Conservation (phyloP, 2,888 invertebrate genomes). For the Eristalis intricaria region DNA sequence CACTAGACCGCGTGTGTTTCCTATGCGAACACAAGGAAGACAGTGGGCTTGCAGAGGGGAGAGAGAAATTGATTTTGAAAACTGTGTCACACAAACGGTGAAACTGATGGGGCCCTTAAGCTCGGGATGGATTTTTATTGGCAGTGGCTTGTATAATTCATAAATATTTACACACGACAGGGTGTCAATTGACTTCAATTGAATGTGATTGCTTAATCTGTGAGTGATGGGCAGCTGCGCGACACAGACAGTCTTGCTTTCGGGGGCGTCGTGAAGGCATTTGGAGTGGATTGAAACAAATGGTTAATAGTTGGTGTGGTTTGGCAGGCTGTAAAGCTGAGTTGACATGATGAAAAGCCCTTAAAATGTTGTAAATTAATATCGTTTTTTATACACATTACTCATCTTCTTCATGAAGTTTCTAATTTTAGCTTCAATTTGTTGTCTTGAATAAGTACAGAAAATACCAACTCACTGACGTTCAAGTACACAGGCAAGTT, state of each 20-base stretch:
- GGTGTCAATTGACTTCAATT: slow-evolving; percentile 51
- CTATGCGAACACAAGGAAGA: neutral
- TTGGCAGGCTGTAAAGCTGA: neutral
- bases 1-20: neutral
- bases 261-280: neutral
- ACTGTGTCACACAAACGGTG: neutral
- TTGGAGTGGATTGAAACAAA: neutral
- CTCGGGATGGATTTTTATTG: neutral
- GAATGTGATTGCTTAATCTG: slow-evolving; percentile 38
- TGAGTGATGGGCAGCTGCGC: slow-evolving; percentile 2
- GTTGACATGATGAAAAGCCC: neutral
- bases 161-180: slow-evolving; percentile 36
- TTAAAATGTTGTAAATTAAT: neutral
- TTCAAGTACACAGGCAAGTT: too few relatives aligned
- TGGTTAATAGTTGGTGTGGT: neutral
- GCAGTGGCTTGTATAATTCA: neutral
- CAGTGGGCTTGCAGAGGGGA: neutral
- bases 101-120: neutral
- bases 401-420: too few relatives aligned
- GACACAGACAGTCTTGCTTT: neutral
- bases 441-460: too few relatives aligned
- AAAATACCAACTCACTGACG: too few relatives aligned
- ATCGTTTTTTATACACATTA: too few relatives aligned
- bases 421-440: too few relatives aligned
- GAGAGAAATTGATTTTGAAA: neutral